Evolutionary conservation across 2,888 invertebrate species (phyloP), one percentile per base, ranked within the genome.

Genomic region (Sphecodes monilicornis): DNA sequence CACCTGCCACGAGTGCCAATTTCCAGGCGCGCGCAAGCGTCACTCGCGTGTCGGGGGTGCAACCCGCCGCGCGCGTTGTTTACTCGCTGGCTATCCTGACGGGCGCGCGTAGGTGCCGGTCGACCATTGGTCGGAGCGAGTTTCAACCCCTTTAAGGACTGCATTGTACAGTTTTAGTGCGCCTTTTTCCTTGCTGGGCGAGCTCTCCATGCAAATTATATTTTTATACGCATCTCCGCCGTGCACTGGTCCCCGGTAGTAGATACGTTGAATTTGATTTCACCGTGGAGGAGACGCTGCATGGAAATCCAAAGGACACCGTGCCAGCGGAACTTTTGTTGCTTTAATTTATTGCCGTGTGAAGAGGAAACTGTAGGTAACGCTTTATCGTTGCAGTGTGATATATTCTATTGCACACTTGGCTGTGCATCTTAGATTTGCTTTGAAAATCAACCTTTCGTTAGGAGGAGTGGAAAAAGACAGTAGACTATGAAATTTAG

Each of bases 1-100:
- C 86, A 82, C 87, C 87, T 84, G 86, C 69, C 80, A 22, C 71
- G 80, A 46, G 54, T 78, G 78, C 79, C 78, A 85, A 86, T 86
- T 80, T 68, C 50, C 16, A 60, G 60, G 16, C 36, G 68, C 16
- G 50, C 26, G 39, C 29, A 36, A 36, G 32, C 36, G 41, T 11
- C 26, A 60, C 32, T 73, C 74, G 54, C 57, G 70, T 72, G 76
- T 32, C 32, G 8, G 46, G 60, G 75, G 6, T 32, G 72, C 43
- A 60, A 39, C 13, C 32, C 66, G 57, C 22, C n/a, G 70, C 32
- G 66, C 50, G 10, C 50, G 50, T 71, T 77, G 84, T 84, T 84
- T 78, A 57, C 68, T 43, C 22, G 39, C 11, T 10, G 11, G 22
- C 66, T 75, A 70, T 64, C 73, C 78, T 78, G 74, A 13, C 36